Conservation (phyloP, 2,888 invertebrate species). For the Myopa testacea region DNA sequence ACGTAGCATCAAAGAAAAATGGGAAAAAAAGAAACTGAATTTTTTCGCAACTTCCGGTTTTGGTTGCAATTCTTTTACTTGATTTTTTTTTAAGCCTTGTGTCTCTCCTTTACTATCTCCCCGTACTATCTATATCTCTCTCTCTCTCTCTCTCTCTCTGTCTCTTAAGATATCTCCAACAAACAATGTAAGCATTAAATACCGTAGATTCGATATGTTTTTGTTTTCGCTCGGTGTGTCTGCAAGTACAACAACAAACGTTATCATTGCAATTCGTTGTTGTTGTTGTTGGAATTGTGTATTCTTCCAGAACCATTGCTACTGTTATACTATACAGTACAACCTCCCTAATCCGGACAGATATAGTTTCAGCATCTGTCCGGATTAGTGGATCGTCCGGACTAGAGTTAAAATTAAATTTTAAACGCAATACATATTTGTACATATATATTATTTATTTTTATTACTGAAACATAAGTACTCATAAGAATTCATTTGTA, state of each 20-base stretch:
- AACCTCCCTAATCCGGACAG: no score
- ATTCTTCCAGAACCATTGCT: constrained; percentile 16
- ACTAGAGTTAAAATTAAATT: no score
- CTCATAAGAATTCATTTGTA: no score
- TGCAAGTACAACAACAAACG: neutral
- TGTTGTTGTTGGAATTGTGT: constrained; percentile 23
- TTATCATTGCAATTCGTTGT: neutral
- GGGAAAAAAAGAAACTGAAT: constrained; percentile 11
- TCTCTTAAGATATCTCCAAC: constrained; percentile 6
- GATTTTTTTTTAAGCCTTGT: neutral
- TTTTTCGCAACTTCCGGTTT: constrained; percentile 37
- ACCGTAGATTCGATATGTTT: neutral
- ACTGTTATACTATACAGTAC: constrained; percentile 12
- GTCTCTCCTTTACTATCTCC: neutral
- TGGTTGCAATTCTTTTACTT: constrained; percentile 29
- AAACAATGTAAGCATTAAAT: constrained; percentile 31
- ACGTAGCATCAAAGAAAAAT: neutral
- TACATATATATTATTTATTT: no score
- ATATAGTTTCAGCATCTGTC: no score
- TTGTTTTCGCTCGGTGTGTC: constrained; percentile 23
- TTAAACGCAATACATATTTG: no score
- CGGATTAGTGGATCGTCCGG: no score
- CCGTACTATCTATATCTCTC: neutral
- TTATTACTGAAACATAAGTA: no score
- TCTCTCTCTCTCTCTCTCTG: neutral